These are phyloP conservation scores for Chrysodeixis includens DNA, from an alignment of 2,888 invertebrate genomes.

Conservation along the genomic window DNA sequence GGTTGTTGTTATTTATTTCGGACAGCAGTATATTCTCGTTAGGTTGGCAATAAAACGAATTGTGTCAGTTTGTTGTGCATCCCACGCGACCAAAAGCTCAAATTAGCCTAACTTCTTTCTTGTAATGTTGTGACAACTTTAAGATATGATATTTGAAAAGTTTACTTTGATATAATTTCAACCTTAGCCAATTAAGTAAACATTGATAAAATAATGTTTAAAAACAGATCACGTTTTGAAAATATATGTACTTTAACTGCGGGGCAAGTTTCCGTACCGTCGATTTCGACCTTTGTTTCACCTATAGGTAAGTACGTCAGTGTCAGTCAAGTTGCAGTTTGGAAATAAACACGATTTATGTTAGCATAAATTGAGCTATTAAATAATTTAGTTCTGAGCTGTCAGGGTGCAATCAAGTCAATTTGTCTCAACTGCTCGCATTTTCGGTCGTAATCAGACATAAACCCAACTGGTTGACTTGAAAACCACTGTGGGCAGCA, in stretches of 20 bases:
- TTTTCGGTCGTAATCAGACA: neutral
- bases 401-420: slow-evolving; percentile 1
- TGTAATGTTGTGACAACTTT: neutral
- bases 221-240: too few species aligned
- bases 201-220: too few species aligned
- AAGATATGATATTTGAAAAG: neutral
- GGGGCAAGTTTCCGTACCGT: too few species aligned
- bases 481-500: neutral
- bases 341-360: neutral
- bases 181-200: too few species aligned
- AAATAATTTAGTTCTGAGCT: neutral
- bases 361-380: neutral
- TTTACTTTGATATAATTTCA: neutral
- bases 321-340: neutral
- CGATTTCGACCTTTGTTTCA: too few species aligned
- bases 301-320: too few species aligned
- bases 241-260: too few species aligned
- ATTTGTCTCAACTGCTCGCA: neutral
- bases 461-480: neutral
- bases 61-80: neutral
- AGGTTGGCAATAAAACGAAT: slow-evolving; percentile 6
- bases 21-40: neutral
- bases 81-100: neutral
- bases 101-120: neutral
- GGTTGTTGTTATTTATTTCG: neutral